phyloP scores from a whole-genome alignment of 2,113 vertebrate genomes.

The Malaclemys terrapin region DNA sequence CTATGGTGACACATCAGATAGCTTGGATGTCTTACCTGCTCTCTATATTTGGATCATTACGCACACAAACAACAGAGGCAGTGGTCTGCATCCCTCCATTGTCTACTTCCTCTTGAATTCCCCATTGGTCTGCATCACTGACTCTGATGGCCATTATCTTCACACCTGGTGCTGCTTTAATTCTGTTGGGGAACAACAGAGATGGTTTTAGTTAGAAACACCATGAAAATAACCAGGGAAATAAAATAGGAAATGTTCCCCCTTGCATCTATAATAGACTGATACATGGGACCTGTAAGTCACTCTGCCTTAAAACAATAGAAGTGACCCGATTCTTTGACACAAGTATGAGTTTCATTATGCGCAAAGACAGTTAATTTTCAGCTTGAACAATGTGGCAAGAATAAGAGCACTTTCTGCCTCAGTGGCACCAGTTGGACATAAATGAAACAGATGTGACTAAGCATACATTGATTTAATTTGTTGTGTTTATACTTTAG shows the following conservation, averaged over 20 bases:
- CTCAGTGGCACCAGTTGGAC: background rate
- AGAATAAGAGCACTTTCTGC: conserved; percentile 24
- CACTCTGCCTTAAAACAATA: background rate
- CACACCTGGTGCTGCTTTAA: conserved; percentile 90
- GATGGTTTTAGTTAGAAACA: background rate
- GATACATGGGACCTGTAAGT: background rate
- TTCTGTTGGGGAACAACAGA: conserved; percentile 76
- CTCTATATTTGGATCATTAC: conserved; percentile 78
- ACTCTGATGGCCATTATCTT: conserved; percentile 87
- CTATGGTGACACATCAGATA: fast-evolving
- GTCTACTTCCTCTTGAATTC: conserved; percentile 92
- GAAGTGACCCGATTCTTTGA: background rate
- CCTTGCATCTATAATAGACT: background rate
- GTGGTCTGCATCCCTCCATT: conserved; percentile 72
- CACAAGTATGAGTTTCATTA: background rate
- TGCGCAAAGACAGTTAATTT: background rate
- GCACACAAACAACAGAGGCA: conserved; percentile 85
- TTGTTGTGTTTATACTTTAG: background rate
- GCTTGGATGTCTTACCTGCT: conserved; percentile 80
- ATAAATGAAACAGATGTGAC: conserved; percentile 20
- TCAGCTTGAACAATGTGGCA: background rate
- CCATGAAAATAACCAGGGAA: background rate
- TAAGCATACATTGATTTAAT: conserved; percentile 25
- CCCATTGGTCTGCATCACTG: conserved; percentile 89
- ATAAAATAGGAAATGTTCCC: background rate